Base-by-base conservation (phyloP, 2,113 vertebrate species). In the Pelecanoides urinatrix region DNA sequence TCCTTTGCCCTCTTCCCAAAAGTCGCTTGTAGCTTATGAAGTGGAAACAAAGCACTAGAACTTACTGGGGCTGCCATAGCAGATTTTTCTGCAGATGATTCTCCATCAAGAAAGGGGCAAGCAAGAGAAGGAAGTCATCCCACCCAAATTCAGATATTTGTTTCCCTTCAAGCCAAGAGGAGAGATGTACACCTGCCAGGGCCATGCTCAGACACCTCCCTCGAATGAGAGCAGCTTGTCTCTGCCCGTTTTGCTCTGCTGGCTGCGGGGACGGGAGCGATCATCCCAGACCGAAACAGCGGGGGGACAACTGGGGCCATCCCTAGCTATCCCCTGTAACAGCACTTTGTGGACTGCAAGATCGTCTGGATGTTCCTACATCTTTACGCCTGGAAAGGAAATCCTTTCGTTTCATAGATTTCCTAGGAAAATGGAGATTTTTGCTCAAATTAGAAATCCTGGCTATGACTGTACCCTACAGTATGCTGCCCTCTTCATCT, bases 171-270 rank as follows among this genome's bases (percentile, higher is more conserved):
- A 32, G 21, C 19, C 66, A 55, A 56, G n/a, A 26, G 32, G 19
- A 71, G 38, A 87, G 23, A 38, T 19, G 4, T 53, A 13, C 11
- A 66, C 40, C 36, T 67, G n/a, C 13, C 71, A 50, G 23, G 36
- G 21, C 55, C 49, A 9, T 42, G 11, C 32, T 72, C 29, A 23
- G 59, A 27, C 23, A 27, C 42, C 25, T 61, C 8, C n/a, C 8
- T 61, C 2, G 3, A 61, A 40, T 0, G 4, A 66, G 15, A 1
- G 17, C 70, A 62, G 27, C 22, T 50, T 72, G 66, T 62, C 52
- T 2, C 0, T 12, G 12, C 16, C 40, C 1, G 0, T 61, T 71
- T 44, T 6, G 2, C 16, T 75, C 38, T 1, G 1, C 21, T 47
- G 44, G 34, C 61, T 74, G 47, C 0, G 2, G 49, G 21, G 44